Evolutionary conservation across 2,888 invertebrate species (phyloP).

Genomic region (Tetranychus piercei): DNA sequence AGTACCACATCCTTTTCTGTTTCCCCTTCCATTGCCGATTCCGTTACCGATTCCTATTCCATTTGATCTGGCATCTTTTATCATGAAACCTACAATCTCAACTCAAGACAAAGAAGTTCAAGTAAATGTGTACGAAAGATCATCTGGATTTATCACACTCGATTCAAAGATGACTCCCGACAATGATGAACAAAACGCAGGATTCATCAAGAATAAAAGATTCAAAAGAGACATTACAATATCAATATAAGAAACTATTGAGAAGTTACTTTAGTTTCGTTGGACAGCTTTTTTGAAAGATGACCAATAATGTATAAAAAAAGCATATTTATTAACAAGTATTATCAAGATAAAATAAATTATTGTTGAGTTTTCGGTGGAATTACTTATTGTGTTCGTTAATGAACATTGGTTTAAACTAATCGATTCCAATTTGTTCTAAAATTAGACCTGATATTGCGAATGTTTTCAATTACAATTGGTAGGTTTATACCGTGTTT

Average conservation of each 20-base stretch:
- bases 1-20: not conserved
- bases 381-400: not conserved
- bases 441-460: conserved; percentile 8
- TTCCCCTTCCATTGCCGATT: conserved; percentile 4
- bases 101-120: not conserved
- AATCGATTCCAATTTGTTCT: conserved; percentile 11
- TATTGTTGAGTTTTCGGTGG: too few species aligned
- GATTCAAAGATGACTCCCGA: too few species aligned
- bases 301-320: too few species aligned
- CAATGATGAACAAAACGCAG: too few species aligned
- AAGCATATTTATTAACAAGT: too few species aligned
- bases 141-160: too few species aligned
- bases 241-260: too few species aligned
- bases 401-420: not conserved
- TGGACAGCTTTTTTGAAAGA: too few species aligned
- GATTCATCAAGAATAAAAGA: too few species aligned
- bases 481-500: conserved; percentile 6
- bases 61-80: not conserved
- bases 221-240: too few species aligned
- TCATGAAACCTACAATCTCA: not conserved
- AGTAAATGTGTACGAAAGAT: not conserved
- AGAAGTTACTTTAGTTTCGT: too few species aligned
- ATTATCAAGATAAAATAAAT: too few species aligned
- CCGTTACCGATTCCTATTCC: conserved; percentile 3
- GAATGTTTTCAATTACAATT: conserved; percentile 8